phyloP scores from a whole-genome alignment of 1,140 invertebrate genomes.

The Leptoteleia sp. region DNA sequence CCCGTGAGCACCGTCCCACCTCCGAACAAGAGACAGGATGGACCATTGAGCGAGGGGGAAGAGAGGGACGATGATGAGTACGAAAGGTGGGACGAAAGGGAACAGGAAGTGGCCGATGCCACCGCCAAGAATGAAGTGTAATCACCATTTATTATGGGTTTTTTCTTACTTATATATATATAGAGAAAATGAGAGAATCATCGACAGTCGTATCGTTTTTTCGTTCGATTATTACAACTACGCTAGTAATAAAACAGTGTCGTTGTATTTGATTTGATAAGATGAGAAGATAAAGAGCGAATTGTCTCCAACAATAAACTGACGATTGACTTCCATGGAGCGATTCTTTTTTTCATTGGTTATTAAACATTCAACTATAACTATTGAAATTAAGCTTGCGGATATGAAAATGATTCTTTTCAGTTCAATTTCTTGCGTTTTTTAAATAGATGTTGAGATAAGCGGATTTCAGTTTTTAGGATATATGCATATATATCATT shows the following conservation, averaged over 20 bases:
- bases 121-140: constrained; percentile 74
- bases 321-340: constrained; percentile 46
- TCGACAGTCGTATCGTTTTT: background rate
- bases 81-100: constrained; percentile 75
- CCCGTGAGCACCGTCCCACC: constrained; percentile 25
- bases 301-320: constrained; percentile 22
- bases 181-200: no score
- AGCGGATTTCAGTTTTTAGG: constrained; percentile 18
- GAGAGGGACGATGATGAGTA: constrained; percentile 85
- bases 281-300: background rate
- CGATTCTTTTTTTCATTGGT: constrained; percentile 9
- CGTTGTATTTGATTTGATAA: no score
- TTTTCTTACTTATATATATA: no score
- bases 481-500: constrained; percentile 37
- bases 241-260: no score
- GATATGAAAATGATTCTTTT: background rate
- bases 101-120: constrained; percentile 67
- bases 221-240: constrained; percentile 9
- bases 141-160: no score
- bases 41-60: constrained; percentile 87
- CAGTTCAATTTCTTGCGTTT: constrained; percentile 26
- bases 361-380: background rate
- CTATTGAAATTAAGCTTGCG: background rate
- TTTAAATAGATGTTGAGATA: constrained; percentile 31
- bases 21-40: constrained; percentile 82